Percentiles rank a stretch among this genome's conserved stretches.
These are phyloP conservation scores for Torymus aiolomorphi DNA, from an alignment of 2,888 invertebrate species.

Conservation along the genomic window DNA sequence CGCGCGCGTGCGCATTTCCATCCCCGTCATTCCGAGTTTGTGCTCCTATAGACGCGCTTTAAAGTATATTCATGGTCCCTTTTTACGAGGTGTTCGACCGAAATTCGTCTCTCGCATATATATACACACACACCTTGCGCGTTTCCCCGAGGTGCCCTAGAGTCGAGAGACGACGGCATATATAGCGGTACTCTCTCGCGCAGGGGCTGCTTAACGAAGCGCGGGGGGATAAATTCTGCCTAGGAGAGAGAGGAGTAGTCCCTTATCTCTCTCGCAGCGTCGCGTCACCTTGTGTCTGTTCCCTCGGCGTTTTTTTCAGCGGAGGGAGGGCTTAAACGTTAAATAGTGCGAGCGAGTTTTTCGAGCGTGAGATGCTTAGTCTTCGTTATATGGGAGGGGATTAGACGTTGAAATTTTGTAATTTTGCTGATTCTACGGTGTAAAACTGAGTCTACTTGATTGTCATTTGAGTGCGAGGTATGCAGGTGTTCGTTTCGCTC, in stretches of 20 bases:
- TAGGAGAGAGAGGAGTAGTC: background rate
- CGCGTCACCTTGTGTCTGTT: background rate
- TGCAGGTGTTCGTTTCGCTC: too few species aligned
- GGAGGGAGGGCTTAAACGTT: slow-evolving; percentile 12
- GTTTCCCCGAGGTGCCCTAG: slow-evolving; percentile 40
- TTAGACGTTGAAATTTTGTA: too few species aligned
- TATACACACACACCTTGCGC: too few species aligned
- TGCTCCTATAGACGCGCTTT: background rate
- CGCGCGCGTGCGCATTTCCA: slow-evolving; percentile 1
- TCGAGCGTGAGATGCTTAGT: background rate
- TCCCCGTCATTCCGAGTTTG: slow-evolving; percentile 24
- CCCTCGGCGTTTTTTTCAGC: background rate
- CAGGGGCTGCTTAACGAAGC: slow-evolving; percentile 47
- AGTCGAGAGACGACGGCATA: background rate
- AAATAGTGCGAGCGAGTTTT: slow-evolving; percentile 19
- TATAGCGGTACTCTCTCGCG: background rate
- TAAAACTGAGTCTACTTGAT: background rate
- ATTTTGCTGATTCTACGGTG: too few species aligned
- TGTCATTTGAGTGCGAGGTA: background rate
- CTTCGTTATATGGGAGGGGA: too few species aligned
- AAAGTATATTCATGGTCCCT: slow-evolving; percentile 38
- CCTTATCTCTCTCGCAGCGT: background rate
- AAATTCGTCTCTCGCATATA: slow-evolving; percentile 25
- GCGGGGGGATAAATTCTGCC: slow-evolving; percentile 48
- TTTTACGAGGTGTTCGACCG: slow-evolving; percentile 52